Conservation (phyloP, 1,140 invertebrate species). For the Lordiphosa clarofinis region DNA sequence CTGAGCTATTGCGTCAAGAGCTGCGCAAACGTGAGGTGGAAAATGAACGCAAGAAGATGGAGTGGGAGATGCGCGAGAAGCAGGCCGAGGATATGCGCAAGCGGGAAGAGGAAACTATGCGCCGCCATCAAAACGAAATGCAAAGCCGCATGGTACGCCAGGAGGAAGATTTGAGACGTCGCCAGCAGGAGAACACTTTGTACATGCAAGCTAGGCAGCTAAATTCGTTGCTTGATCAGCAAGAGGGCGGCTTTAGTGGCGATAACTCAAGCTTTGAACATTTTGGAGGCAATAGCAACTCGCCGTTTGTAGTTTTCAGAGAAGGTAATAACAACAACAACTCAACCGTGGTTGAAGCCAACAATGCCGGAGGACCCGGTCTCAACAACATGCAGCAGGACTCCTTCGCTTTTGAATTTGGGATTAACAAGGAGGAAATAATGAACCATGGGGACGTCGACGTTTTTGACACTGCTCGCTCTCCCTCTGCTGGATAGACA, state of each 20-base stretch:
- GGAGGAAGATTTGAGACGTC: conserved; percentile 89
- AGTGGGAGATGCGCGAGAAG: conserved; percentile 92
- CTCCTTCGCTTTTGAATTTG: conserved; percentile 78
- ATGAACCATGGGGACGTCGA: conserved; percentile 77
- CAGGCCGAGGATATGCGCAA: conserved; percentile 90
- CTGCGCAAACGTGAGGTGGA: conserved; percentile 91
- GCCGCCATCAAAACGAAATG: conserved; percentile 88
- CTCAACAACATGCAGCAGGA: conserved; percentile 49
- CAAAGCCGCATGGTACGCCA: conserved; percentile 87
- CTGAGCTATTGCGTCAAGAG: conserved; percentile 92
- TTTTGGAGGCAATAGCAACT: conserved; percentile 63
- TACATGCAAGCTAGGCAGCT: conserved; percentile 87
- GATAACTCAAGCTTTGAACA: conserved; percentile 74
- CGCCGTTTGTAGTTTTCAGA: conserved; percentile 70
- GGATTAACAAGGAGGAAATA: conserved; percentile 73
- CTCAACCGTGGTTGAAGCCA: conserved; percentile 51
- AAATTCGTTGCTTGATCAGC: conserved; percentile 83
- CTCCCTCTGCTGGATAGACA: conserved; percentile 5
- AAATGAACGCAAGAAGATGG: conserved; percentile 90
- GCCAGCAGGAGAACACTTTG: conserved; percentile 90
- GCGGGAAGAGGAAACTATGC: conserved; percentile 86
- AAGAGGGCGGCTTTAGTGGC: conserved; percentile 80
- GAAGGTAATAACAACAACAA: conserved; percentile 58
- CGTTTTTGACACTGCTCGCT: conserved; percentile 67
- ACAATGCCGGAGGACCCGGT: conserved; percentile 26